Base-by-base conservation (phyloP, 2,888 invertebrate species). In the Geotrupes spiniger region DNA sequence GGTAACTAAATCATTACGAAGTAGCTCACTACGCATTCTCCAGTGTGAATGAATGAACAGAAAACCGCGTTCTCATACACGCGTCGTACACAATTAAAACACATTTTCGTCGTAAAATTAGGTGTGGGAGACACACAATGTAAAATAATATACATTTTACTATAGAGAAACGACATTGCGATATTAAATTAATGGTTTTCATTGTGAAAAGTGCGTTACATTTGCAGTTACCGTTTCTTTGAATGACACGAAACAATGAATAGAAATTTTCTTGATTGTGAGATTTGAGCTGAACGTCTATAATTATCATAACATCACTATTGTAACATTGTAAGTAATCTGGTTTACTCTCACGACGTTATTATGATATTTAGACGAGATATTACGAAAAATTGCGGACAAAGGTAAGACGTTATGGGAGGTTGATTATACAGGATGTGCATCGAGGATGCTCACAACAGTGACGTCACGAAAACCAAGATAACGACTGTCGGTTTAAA, bases 21-120 rank as follows among this genome's bases (percentile, higher is more conserved):
- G 56, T 53, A 56, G 58, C 57, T 46, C 61, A 63, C 55, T 63
- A 63, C 63, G 63, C 65, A 63, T 61, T 58, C 63, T 60, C 63
- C 52, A 53, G 50, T 46, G 43, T 49, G 51, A 46, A 62, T 63
- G 61, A 60, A 63, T 62, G 61, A 60, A 60, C 53, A 49, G 55
- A 59, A 63, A 63, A 60, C 52, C 49, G 51, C 50, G 51, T 51
- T 51, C 55, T 51, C 59, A 57, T 49, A 52, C 42, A 51, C 49
- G 33, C 33, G 14, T 14, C 31, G 31, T 12, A 11, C n/a, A 12
- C 12, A 29, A 29, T 29, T 29, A 29, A 29, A 29, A 29, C n/a
- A 8, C 11, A 9, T 3, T 33, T 33, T 33, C 14, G 33, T 33
- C 14, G 3, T 14, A 33, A 33, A 33, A 33, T 12, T 33, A 33